A percentile compares a stretch with the other conserved stretches of the same genome.
Conservation (phyloP, 2,888 invertebrate genomes). For the Physocephala rufipes region DNA sequence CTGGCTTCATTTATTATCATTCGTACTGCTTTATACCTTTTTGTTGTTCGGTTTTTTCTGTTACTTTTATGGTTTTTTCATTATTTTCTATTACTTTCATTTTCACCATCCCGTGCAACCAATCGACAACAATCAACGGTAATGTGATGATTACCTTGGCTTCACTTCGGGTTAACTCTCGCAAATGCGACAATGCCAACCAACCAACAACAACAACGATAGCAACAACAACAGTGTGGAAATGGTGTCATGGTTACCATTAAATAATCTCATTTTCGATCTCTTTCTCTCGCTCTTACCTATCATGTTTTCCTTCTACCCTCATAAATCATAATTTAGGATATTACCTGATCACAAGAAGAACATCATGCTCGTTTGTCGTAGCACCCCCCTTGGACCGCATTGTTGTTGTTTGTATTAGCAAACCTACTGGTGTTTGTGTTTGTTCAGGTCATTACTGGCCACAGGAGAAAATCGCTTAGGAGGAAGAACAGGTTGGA, state of each 20-base stretch:
- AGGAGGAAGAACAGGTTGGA: conserved; percentile 53
- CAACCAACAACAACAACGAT: conserved; percentile 10
- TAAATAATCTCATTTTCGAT: conserved; percentile 11
- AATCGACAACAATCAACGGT: conserved; percentile 1
- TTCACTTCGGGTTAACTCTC: neutral
- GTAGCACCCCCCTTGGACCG: conserved; percentile 72
- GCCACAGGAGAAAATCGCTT: conserved; percentile 67
- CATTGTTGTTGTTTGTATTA: no score
- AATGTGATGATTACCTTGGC: neutral
- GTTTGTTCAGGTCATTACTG: conserved; percentile 74
- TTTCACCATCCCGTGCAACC: neutral
- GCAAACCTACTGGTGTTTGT: conserved; percentile 70
- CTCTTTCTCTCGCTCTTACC: conserved; percentile 42
- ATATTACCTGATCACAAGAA: conserved; percentile 73
- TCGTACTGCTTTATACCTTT: conserved; percentile 40
- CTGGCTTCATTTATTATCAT: conserved; percentile 20
- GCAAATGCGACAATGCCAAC: neutral
- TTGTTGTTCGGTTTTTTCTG: conserved; percentile 17
- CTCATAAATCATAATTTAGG: conserved; percentile 20
- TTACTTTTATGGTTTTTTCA: neutral
- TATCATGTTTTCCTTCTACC: neutral
- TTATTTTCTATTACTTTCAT: conserved; percentile 42
- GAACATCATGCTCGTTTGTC: conserved; percentile 80
- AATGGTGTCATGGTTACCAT: conserved; percentile 13
- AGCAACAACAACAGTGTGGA: neutral